phyloP scores from a whole-genome alignment of 2,113 vertebrate genomes.

The Genyomyrus donnyi region DNA sequence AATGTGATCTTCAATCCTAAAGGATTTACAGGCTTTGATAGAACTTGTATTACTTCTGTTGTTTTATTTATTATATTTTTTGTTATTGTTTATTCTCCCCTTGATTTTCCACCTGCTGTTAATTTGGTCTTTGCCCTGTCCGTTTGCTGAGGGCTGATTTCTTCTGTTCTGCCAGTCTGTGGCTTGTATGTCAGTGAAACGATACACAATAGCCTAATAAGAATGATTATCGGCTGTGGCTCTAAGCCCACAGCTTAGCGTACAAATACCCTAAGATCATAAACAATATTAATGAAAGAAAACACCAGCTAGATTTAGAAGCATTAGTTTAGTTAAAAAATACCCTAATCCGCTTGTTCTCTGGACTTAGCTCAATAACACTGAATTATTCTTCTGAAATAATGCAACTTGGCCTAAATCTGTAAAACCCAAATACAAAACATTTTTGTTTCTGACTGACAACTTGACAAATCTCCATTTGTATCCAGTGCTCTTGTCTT shows the following conservation, averaged over 20 bases:
- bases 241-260: neutral
- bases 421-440: neutral
- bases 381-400: neutral
- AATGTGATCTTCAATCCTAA: neutral
- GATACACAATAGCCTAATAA: neutral
- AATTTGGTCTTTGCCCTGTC: neutral
- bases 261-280: neutral
- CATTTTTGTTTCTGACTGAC: neutral
- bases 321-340: neutral
- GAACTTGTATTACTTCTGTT: neutral
- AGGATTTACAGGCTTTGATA: neutral
- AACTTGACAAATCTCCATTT: neutral
- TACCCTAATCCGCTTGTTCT: neutral
- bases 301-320: neutral
- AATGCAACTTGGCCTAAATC: neutral
- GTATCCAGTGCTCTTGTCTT: neutral
- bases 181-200: neutral
- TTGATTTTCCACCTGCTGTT: neutral
- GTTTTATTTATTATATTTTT: neutral
- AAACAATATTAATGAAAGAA: neutral
- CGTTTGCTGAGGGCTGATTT: neutral
- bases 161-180: neutral
- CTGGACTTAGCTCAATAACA: neutral
- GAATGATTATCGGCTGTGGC: neutral
- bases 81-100: neutral